A percentile compares a stretch with the other conserved stretches of the same genome.
phyloP scores from a whole-genome alignment of 2,888 invertebrate species.

The Phalera bucephala region DNA sequence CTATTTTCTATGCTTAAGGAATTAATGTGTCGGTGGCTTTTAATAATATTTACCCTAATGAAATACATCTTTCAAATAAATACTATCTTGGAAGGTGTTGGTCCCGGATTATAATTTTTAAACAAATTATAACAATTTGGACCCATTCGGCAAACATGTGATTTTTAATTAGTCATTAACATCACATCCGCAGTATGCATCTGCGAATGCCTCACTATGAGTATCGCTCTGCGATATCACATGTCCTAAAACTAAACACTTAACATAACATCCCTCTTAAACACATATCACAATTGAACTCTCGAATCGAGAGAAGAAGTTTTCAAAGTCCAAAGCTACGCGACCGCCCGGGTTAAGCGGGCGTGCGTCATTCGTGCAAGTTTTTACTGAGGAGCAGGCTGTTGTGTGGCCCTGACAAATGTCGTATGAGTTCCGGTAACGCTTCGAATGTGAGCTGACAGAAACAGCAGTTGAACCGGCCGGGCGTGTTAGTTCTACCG shows the following conservation, averaged over 20 bases:
- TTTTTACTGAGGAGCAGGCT: constrained; percentile 94
- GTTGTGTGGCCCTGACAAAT: constrained; percentile 94
- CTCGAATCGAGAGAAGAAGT: constrained; percentile 66
- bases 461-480: constrained; percentile 93
- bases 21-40: constrained; percentile 84
- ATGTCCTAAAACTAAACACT: constrained; percentile 64
- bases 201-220: constrained; percentile 67
- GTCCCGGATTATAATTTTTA: constrained; percentile 84
- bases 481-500: constrained; percentile 83
- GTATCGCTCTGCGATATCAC: constrained; percentile 79
- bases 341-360: constrained; percentile 58
- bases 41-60: constrained; percentile 80
- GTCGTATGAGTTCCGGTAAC: constrained; percentile 92
- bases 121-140: constrained; percentile 82
- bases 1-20: constrained; percentile 82
- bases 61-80: constrained; percentile 82
- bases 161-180: constrained; percentile 65
- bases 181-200: constrained; percentile 57
- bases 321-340: constrained; percentile 72
- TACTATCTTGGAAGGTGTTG: constrained; percentile 83
- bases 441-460: constrained; percentile 93
- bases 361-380: constrained; percentile 87
- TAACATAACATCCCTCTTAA: constrained; percentile 70
- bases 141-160: constrained; percentile 77
- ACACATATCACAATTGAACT: constrained; percentile 82